Conservation (phyloP, 2,888 invertebrate genomes). For the Apotomis betuletana region DNA sequence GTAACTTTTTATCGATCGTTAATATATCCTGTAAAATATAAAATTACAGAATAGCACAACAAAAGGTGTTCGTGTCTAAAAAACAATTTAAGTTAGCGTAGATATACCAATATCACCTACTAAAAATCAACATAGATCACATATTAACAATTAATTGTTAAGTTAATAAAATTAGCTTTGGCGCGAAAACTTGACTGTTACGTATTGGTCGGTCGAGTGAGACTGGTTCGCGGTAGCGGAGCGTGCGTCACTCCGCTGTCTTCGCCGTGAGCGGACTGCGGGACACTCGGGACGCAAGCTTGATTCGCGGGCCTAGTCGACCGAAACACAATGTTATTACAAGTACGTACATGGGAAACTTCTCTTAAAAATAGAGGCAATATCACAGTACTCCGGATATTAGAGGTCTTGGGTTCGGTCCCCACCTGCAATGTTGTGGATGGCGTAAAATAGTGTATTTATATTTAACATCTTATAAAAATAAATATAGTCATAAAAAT, state of each 20-base stretch:
- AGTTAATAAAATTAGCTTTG: conserved; percentile 45
- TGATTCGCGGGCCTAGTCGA: conserved; percentile 32
- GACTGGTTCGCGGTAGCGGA: conserved; percentile 46
- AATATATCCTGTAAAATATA: background rate
- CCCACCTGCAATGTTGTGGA: too few species aligned
- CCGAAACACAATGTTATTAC: conserved; percentile 15
- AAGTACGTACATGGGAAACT: conserved; percentile 12
- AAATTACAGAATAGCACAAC: background rate
- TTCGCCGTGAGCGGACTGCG: conserved; percentile 64
- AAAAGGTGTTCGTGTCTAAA: background rate
- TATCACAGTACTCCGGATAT: too few species aligned
- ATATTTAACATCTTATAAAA: too few species aligned
- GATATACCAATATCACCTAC: background rate
- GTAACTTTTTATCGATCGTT: background rate
- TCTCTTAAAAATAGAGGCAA: background rate
- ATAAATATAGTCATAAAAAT: too few species aligned
- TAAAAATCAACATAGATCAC: too few species aligned
- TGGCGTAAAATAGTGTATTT: too few species aligned
- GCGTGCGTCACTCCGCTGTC: conserved; percentile 66
- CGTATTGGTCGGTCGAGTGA: conserved; percentile 18
- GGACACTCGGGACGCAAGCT: conserved; percentile 31
- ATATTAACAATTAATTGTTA: conserved; percentile 47
- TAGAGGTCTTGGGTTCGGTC: too few species aligned
- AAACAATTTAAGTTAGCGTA: background rate
- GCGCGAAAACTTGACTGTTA: conserved; percentile 55